Evolutionary conservation across 92 coral and sea anemone genomes (phyloP).

Genomic region (Phenganax subtilis): DNA sequence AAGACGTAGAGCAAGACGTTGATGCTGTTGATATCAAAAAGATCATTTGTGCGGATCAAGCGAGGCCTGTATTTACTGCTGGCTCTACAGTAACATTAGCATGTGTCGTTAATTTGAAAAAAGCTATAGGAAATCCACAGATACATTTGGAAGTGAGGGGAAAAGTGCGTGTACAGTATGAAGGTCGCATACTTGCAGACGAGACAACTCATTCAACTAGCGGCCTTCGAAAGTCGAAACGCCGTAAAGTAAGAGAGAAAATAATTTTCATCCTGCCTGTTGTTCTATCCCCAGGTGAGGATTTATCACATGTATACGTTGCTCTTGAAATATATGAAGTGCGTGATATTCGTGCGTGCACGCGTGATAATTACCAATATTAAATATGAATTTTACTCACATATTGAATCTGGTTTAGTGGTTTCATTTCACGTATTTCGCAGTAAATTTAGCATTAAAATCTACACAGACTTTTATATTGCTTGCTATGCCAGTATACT

Average conservation of each 20-base stretch:
- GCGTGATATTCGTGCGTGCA: background rate
- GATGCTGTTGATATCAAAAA: slow-evolving; percentile 24
- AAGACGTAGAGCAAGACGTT: slow-evolving; percentile 20
- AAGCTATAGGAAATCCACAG: slow-evolving; percentile 37
- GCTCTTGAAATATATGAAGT: background rate
- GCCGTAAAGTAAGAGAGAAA: slow-evolving; percentile 41
- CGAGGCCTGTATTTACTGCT: slow-evolving; percentile 32
- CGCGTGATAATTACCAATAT: no score
- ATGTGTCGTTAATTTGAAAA: slow-evolving; percentile 28
- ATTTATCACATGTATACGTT: background rate
- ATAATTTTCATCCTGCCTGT: slow-evolving; percentile 37
- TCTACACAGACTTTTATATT: no score
- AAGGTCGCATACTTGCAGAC: slow-evolving; percentile 27
- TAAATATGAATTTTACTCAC: no score
- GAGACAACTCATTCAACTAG: slow-evolving; percentile 25
- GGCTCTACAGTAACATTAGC: slow-evolving; percentile 18
- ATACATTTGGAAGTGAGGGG: slow-evolving; percentile 35
- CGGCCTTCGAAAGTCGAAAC: slow-evolving; percentile 45
- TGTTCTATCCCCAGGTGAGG: slow-evolving; percentile 38
- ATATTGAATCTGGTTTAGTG: no score
- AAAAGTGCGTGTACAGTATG: slow-evolving; percentile 41
- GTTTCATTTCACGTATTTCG: no score
- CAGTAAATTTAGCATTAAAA: no score
- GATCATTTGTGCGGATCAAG: slow-evolving; percentile 25
- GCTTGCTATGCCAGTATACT: no score